phyloP scores from a whole-genome alignment of 30 jellyfish, hydroid and myxozoan genomes.

The Phacellophora camtschatica region DNA sequence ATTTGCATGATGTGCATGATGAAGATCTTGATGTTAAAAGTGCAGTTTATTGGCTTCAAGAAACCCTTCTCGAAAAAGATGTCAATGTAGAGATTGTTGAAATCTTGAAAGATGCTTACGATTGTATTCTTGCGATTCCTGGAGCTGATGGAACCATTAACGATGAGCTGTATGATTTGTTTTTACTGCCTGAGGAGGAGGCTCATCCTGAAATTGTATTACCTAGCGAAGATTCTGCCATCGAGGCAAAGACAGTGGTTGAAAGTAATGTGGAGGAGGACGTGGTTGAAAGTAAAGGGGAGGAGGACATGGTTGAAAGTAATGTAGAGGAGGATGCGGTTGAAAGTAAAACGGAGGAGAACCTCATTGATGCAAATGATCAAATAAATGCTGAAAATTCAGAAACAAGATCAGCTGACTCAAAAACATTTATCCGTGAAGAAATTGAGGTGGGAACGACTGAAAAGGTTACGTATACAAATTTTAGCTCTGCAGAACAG shows the following conservation, averaged over 20 bases:
- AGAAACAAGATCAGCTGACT: too few species aligned
- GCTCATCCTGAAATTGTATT: neutral
- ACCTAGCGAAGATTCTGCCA: neutral
- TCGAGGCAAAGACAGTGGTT: neutral
- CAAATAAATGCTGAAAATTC: too few species aligned
- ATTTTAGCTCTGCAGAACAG: conserved; percentile 5
- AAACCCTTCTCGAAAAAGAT: conserved; percentile 44
- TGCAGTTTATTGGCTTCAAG: conserved; percentile 53
- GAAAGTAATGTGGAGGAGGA: neutral
- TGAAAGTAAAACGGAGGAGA: neutral
- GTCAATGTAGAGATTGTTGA: conserved; percentile 41
- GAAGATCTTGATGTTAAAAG: conserved; percentile 40
- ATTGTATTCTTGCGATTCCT: conserved; percentile 18
- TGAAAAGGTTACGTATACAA: neutral
- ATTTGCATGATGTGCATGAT: conserved; percentile 57
- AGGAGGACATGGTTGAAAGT: neutral
- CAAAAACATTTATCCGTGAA: neutral
- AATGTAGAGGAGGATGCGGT: neutral
- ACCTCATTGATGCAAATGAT: neutral
- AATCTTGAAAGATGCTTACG: conserved; percentile 5
- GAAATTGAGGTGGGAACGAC: neutral
- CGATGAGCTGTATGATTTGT: conserved; percentile 65
- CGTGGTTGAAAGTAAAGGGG: neutral
- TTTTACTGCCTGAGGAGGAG: conserved; percentile 26
- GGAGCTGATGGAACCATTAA: conserved; percentile 48